These are phyloP conservation scores for Siphlonurus alternatus DNA, from an alignment of 2,888 invertebrate species.

Conservation along the genomic window DNA sequence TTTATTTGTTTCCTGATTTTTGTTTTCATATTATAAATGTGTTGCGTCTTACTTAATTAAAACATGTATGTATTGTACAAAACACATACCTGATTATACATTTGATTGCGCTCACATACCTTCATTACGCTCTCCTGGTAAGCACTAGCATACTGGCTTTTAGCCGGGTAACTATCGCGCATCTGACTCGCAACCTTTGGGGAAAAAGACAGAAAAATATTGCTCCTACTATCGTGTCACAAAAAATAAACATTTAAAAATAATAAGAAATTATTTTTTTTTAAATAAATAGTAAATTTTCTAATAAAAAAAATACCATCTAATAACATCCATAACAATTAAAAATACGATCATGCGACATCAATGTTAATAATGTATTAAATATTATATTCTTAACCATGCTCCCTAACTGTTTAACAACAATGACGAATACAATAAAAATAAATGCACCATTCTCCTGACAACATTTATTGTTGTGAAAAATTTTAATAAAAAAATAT, in stretches of 20 bases:
- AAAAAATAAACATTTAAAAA: background rate
- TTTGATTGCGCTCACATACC: constrained; percentile 27
- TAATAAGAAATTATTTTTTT: background rate
- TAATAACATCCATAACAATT: background rate
- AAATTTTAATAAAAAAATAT: background rate
- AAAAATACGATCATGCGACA: background rate
- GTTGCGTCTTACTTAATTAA: too few relatives aligned
- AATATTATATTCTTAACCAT: background rate
- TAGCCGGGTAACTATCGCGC: constrained; percentile 22
- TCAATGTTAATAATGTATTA: background rate
- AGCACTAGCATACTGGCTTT: constrained; percentile 47
- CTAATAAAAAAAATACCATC: background rate
- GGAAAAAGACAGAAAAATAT: constrained; percentile 37
- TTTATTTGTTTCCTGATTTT: background rate
- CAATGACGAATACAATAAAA: background rate
- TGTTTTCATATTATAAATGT: too few relatives aligned
- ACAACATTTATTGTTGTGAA: background rate
- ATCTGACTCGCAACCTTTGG: constrained; percentile 18
- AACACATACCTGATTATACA: background rate
- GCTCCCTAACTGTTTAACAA: background rate
- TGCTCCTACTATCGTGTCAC: background rate
- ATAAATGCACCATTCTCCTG: constrained; percentile 6
- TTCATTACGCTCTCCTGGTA: constrained; percentile 45
- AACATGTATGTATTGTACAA: background rate
- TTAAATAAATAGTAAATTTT: background rate